A percentile compares a stretch with the other conserved stretches of the same genome.
Conservation (phyloP, 2,113 vertebrate genomes). For the Oreochromis aureus region DNA sequence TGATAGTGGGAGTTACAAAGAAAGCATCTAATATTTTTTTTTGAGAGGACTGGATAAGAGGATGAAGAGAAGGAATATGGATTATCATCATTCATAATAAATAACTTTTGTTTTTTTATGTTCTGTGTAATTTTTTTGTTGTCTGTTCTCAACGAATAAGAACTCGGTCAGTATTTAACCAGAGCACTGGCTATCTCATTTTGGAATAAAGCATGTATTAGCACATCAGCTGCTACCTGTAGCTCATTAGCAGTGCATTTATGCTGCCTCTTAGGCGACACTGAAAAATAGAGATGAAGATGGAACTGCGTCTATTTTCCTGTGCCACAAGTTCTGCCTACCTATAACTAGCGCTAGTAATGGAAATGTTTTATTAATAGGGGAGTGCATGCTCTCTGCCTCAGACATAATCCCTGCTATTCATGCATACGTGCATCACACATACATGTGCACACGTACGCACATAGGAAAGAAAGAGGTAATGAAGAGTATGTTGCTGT, state of each 20-base stretch:
- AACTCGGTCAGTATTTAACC: neutral
- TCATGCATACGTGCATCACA: neutral
- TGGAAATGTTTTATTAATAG: conserved; percentile 45
- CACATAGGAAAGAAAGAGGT: neutral
- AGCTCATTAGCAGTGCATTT: neutral
- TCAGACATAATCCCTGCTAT: neutral
- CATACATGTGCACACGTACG: neutral
- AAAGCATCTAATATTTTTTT: neutral
- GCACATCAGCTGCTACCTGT: neutral
- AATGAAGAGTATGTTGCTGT: neutral
- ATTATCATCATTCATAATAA: neutral
- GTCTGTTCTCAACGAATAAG: neutral
- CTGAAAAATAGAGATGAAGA: neutral
- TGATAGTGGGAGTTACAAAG: neutral
- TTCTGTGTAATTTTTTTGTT: neutral
- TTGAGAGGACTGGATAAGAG: neutral
- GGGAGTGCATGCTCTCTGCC: neutral
- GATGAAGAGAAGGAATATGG: neutral
- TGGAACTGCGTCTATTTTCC: neutral
- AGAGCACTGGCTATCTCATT: neutral
- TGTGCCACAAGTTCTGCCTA: neutral
- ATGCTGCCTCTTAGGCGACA: neutral
- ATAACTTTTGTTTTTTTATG: neutral
- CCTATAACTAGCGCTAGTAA: neutral
- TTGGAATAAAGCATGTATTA: neutral